Conservation (phyloP, 1,140 invertebrate genomes). For the Phthorimaea operculella region DNA sequence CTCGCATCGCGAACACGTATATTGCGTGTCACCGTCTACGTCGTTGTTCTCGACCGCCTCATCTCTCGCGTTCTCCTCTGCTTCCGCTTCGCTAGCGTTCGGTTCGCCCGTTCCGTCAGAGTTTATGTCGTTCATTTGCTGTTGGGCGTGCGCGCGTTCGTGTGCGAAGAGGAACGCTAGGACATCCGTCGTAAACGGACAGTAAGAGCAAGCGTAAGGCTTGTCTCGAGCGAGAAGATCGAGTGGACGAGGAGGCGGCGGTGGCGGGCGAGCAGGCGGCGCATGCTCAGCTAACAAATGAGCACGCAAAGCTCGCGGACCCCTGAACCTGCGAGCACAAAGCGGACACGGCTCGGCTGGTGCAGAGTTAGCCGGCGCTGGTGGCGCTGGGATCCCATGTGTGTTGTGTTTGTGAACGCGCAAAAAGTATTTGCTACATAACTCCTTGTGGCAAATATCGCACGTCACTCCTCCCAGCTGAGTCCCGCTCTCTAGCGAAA, state of each 20-base stretch:
- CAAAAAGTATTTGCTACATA: constrained; percentile 97
- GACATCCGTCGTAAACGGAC: constrained; percentile 88
- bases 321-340: constrained; percentile 89
- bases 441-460: constrained; percentile 97
- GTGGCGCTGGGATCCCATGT: constrained; percentile 83
- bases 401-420: constrained; percentile 98
- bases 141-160: constrained; percentile 81
- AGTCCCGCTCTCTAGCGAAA: constrained; percentile 92
- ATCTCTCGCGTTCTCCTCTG: constrained; percentile 13
- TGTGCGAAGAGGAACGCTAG: constrained; percentile 91
- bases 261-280: constrained; percentile 66
- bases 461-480: constrained; percentile 94
- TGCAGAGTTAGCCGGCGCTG: constrained; percentile 67
- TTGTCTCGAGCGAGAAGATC: constrained; percentile 68
- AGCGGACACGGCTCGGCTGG: constrained; percentile 79
- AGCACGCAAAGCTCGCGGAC: constrained; percentile 83
- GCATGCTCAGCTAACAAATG: constrained; percentile 89
- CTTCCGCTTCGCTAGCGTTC: constrained; percentile 15
- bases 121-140: constrained; percentile 21
- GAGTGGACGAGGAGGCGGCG: constrained; percentile 66
- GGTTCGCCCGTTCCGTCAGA: constrained; percentile 21
- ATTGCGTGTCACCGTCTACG: constrained; percentile 41
- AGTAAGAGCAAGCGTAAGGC: constrained; percentile 88
- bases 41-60: constrained; percentile 19
- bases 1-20: constrained; percentile 76